Evolutionary conservation across 2,797 vertebrate species (phyloP), one percentile per base, ranked within the genome.

Genomic region (Notoglanidium macrostoma): DNA sequence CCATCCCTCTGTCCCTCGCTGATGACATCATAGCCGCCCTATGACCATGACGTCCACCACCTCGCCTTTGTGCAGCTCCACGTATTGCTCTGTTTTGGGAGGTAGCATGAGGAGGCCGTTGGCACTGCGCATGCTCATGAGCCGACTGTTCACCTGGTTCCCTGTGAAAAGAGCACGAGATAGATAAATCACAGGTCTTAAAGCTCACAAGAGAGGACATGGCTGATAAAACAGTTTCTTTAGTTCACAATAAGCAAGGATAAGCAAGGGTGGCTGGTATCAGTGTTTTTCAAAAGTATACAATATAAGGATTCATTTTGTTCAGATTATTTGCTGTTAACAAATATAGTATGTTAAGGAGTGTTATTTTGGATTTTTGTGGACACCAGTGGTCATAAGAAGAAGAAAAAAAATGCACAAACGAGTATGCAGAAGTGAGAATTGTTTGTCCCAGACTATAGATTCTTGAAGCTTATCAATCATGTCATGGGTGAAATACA

Each of bases 21-120:
- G 93, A 90, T 92, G 94, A 94, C 95, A 96, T 97, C 97, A 97
- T 97, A 97, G 97, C 93, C 97, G 95, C 87, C 97, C 97, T 57
- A 97, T 97, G 92, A 97, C 97, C 97, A 97, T 97, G 94, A 97
- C 97, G 49, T 97, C 97, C 85, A 97, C 97, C 94, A 97, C 97
- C 94, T 97, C 97, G 92, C 97, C 97, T 94, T 97, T 97, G 94
- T 97, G 97, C 93, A 97, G 97, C 92, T 97, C 97, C 96, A 97
- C 96, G 86, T 97, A 97, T 96, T 97, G 97, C 93, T 97, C 97
- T 95, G 97, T 97, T 95, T 97, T 97, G 96, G 97, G 97, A 96
- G 97, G 97, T 95, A 97, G 96, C 97, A 97, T 97, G 95, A 97
- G 94, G 92, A 97, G 95, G 92, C 97, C 97, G 87, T 97, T 97